A percentile compares a stretch with the other conserved stretches of the same genome.
Conservation (phyloP, 2,797 vertebrate genomes). For the Sebastes alutus region DNA sequence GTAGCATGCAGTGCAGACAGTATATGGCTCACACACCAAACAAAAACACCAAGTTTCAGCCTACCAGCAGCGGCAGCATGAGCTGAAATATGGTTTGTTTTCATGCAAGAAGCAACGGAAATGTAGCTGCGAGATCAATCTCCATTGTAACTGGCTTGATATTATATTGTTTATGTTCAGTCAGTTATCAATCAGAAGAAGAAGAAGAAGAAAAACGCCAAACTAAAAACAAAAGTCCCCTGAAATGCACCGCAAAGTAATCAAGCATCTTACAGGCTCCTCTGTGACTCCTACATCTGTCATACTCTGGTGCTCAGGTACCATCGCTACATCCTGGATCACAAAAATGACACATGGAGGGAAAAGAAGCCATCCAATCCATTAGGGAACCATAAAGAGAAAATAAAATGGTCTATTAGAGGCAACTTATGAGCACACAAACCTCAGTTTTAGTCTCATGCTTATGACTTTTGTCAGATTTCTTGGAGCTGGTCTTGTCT, state of each 20-base stretch:
- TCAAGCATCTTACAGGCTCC: slow-evolving; percentile 54
- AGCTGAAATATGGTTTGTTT: not conserved
- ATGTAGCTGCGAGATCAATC: not conserved
- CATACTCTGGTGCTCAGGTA: slow-evolving; percentile 23
- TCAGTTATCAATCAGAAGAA: not conserved
- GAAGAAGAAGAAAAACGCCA: not conserved
- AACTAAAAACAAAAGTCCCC: not conserved
- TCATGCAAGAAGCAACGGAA: not conserved
- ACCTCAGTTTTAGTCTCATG: slow-evolving; percentile 58
- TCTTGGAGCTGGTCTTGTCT: slow-evolving; percentile 45
- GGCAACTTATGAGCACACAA: not conserved
- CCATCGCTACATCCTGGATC: slow-evolving; percentile 52
- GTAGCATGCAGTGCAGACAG: not conserved
- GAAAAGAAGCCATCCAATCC: not conserved
- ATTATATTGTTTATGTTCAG: not conserved
- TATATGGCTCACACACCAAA: not conserved
- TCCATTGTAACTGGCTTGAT: not conserved
- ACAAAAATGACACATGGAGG: not conserved
- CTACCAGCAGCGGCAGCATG: not conserved
- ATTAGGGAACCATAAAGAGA: not conserved
- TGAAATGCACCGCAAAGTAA: not conserved
- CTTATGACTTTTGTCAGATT: slow-evolving; percentile 26
- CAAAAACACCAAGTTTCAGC: not conserved
- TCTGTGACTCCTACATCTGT: slow-evolving; percentile 44
- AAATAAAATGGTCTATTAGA: not conserved